Evolutionary conservation across 2,888 invertebrate species (phyloP), one percentile per base, ranked within the genome.

Genomic region (Meteorus cinctellus): DNA sequence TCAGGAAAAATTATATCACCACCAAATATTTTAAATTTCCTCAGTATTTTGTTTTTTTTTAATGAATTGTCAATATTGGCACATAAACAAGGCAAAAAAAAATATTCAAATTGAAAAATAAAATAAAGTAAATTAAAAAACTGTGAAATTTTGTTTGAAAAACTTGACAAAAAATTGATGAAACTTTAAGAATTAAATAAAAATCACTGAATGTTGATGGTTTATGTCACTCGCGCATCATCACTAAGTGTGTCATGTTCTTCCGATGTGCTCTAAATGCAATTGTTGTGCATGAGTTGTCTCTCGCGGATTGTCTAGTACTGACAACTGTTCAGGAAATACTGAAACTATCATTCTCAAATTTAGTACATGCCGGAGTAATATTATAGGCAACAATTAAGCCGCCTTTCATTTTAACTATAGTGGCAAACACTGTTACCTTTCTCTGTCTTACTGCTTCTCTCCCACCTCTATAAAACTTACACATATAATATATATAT

Each of bases 301-400:
- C 63, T 80, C 78, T 78, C 70, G 78, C 62, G 72, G 73, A 79
- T 87, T 87, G 88, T 88, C 87, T 89, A 87, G 82, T 88, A 85
- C 89, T 89, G 88, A 88, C 89, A 89, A 86, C 86, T 85, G 89
- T 89, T 89, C 88, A 87, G 87, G 87, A 89, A 89, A 88, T 86
- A 89, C 89, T 89, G 89, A 87, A 87, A 86, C 86, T 86, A 86
- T 86, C 86, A 85, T 86, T 87, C 86, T 86, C 82, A 84, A 86
- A 85, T 87, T 86, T 84, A 86, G 86, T 86, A 84, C 82, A 81
- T 73, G 72, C 74, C 72, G 73, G 77, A 62, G 84, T 83, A 84
- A 86, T 84, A 84, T 85, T 86, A 84, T 85, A 85, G 86, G 84
- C 84, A 83, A 86, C 86, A 87, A 88, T 88, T 87, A 87, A 86